Base-by-base conservation (phyloP, 2,113 vertebrate genomes). In the Dromaius novaehollandiae region DNA sequence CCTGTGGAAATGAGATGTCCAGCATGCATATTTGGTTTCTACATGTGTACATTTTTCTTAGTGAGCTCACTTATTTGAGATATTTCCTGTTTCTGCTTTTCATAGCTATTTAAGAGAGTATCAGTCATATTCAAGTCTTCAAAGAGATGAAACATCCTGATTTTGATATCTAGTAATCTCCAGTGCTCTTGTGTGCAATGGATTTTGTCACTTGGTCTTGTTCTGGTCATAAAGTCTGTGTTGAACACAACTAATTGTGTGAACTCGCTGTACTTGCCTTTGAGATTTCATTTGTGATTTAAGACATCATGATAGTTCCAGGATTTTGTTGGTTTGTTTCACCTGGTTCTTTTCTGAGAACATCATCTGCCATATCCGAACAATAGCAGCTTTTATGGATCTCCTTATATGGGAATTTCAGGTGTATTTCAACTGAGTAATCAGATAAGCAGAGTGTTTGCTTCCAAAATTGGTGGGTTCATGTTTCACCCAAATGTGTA, bases 401-500 rank as follows among this genome's bases (percentile, higher is more conserved):
- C 60, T 44, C 70, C 51, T 48, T 65, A 20, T 5, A 5, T 8
- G 50, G 51, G 14, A 3, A 3, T 36, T 74, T 21, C 38, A 21
- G 32, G 56, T 42, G 68, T 28, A 56, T 19, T 63, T 40, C 60
- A 7, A 2, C 40, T 9, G 61, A 58, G 2, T 20, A 36, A 28
- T 55, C 20, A 42, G 28, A 28, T 34, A 74, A 60, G 74, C 16
- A 36, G 60, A 20, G 10, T 11, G 38, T 38, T 38, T 69, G 38
- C 60, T 86, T 74, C 51, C 14, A 3, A 34, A 91, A 51, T 9
- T 19, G 51, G 16, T 66, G 36, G 50, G 42, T 42, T 85, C 55
- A 60, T 30, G 1, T 65, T 55, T 76, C 25, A 60, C 25, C 74
- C 14, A 4, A 34, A 40, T 0, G 0, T 7, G 50, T 20, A 58